These are phyloP conservation scores for Aurelia sp. DNA, from an alignment of 30 jellyfish, hydroid and myxozoan species.

Conservation along the genomic window DNA sequence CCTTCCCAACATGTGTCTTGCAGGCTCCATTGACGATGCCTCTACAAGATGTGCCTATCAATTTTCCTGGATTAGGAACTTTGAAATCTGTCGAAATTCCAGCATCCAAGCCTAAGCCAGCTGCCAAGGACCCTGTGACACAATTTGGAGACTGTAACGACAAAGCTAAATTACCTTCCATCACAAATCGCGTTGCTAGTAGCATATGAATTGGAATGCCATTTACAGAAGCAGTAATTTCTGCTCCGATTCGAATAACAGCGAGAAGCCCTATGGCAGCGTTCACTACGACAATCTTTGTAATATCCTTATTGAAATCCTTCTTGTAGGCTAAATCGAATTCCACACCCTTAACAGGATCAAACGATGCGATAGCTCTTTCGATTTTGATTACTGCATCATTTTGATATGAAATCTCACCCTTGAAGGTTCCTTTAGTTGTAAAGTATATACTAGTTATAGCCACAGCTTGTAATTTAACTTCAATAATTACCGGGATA, in stretches of 20 bases:
- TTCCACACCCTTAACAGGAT: conserved; percentile 1
- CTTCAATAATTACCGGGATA: neutral
- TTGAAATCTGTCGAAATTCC: conserved; percentile 16
- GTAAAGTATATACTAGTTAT: neutral
- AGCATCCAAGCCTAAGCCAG: conserved; percentile 45
- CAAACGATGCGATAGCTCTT: conserved; percentile 27
- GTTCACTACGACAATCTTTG: neutral
- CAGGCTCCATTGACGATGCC: conserved; percentile 32
- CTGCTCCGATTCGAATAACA: conserved; percentile 41
- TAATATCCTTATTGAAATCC: neutral
- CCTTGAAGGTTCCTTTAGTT: conserved; percentile 12
- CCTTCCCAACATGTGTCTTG: conserved; percentile 2
- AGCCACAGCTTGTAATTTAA: conserved; percentile 2
- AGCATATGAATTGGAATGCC: conserved; percentile 28
- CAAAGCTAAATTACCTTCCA: conserved; percentile 14
- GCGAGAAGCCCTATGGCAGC: conserved; percentile 20
- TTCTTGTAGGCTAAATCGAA: neutral
- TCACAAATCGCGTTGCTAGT: conserved; percentile 17
- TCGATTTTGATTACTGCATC: neutral
- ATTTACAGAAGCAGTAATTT: conserved; percentile 8
- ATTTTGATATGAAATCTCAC: neutral
- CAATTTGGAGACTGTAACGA: neutral
- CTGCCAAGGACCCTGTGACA: conserved; percentile 16
- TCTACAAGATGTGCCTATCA: conserved; percentile 21
- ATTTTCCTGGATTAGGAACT: neutral